These are phyloP conservation scores for Spea multiplicata DNA, from an alignment of 2,113 vertebrate species.

Conservation along the genomic window DNA sequence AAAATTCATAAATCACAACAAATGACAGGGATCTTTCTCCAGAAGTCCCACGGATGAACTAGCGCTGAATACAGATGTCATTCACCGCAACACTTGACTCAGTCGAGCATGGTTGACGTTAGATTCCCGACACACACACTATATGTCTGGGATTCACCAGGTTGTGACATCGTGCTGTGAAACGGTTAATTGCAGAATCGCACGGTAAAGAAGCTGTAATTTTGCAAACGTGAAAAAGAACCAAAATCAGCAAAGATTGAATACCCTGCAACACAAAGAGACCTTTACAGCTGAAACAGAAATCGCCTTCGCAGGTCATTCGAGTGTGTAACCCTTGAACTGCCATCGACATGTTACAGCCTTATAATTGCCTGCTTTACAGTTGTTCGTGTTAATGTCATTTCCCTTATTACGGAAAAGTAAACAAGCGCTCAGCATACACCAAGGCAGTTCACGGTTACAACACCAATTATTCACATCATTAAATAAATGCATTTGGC, in stretches of 20 bases:
- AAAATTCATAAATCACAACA: no score
- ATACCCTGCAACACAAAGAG: background rate
- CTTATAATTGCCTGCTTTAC: no score
- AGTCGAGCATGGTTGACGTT: no score
- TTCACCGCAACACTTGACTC: background rate
- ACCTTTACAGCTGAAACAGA: background rate
- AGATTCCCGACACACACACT: background rate
- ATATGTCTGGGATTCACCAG: background rate
- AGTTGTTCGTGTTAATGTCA: background rate
- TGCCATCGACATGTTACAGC: constrained; percentile 6
- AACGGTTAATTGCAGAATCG: background rate
- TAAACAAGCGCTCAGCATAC: background rate
- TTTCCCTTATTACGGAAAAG: background rate
- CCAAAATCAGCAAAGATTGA: constrained; percentile 1
- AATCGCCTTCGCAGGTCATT: background rate
- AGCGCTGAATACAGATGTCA: constrained; percentile 16
- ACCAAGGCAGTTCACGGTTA: background rate
- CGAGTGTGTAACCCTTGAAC: constrained; percentile 7
- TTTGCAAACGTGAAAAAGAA: background rate
- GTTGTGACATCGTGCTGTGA: background rate
- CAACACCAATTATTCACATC: constrained; percentile 17
- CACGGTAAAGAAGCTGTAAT: background rate
- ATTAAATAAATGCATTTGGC: constrained; percentile 1
- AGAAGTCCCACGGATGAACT: constrained; percentile 7
- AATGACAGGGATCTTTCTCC: background rate